Percentiles rank a stretch among this genome's conserved stretches.
Evolutionary conservation across 2,888 invertebrate species (phyloP).

Genomic region (Tipula unca): DNA sequence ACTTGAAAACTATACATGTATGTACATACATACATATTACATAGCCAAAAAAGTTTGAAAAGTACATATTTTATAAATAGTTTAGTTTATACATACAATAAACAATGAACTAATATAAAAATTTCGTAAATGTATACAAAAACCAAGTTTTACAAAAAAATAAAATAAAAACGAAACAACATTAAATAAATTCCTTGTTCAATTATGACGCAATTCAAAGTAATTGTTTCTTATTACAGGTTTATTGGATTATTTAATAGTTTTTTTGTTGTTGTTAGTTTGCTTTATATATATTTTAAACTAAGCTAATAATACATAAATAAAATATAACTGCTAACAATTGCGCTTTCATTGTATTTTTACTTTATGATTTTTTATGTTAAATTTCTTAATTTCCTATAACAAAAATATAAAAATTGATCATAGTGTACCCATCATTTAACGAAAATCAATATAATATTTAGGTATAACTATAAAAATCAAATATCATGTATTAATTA

Average conservation of each 20-base stretch:
- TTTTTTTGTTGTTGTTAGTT: background rate
- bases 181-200: background rate
- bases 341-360: background rate
- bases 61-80: no score
- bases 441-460: no score
- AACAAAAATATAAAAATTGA: no score
- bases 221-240: constrained; percentile 8
- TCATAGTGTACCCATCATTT: no score
- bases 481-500: no score
- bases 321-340: background rate
- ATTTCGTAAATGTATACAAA: background rate
- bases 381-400: background rate
- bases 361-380: background rate
- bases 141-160: background rate
- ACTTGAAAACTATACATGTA: background rate
- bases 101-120: background rate
- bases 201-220: background rate
- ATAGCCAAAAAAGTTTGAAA: background rate
- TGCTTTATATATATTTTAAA: background rate
- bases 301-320: background rate
- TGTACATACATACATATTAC: background rate
- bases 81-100: background rate
- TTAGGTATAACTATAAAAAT: no score
- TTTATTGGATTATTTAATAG: background rate
- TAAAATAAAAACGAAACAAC: background rate